Percentiles rank a stretch among this genome's conserved stretches.
phyloP scores from a whole-genome alignment of 2,113 vertebrate genomes.

The Diadophis punctatus region DNA sequence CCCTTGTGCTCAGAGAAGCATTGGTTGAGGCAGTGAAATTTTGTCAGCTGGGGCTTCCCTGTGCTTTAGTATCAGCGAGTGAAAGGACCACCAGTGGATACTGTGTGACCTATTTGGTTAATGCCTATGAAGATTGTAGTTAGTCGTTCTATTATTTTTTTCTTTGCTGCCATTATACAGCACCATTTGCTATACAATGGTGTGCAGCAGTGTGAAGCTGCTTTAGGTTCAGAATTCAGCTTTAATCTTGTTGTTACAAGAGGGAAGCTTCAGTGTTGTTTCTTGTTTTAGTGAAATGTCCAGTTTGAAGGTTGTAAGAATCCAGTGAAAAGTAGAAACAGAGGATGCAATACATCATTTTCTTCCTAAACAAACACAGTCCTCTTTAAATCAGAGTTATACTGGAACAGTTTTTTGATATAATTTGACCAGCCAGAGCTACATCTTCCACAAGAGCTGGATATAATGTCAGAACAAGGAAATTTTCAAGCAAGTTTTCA shows the following conservation, averaged over 20 bases:
- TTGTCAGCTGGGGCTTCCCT: neutral
- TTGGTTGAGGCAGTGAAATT: neutral
- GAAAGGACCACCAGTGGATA: neutral
- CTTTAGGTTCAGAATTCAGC: neutral
- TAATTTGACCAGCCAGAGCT: neutral
- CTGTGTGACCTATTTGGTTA: neutral
- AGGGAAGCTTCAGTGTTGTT: neutral
- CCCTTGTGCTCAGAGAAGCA: neutral
- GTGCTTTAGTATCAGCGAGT: neutral
- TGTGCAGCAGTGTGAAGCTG: neutral
- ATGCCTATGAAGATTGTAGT: neutral
- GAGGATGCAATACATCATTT: neutral
- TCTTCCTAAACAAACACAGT: neutral
- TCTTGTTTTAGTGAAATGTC: neutral
- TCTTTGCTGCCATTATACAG: neutral
- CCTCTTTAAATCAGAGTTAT: neutral
- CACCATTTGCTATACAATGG: neutral
- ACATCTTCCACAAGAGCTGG: neutral
- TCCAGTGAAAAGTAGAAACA: neutral
- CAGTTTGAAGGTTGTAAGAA: neutral
- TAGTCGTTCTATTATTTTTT: neutral
- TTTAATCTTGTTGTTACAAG: neutral
- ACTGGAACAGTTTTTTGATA: neutral
- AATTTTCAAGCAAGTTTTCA: neutral
- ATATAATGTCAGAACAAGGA: neutral